phyloP scores from a whole-genome alignment of 2,113 vertebrate genomes.

The Epinephelus lanceolatus region DNA sequence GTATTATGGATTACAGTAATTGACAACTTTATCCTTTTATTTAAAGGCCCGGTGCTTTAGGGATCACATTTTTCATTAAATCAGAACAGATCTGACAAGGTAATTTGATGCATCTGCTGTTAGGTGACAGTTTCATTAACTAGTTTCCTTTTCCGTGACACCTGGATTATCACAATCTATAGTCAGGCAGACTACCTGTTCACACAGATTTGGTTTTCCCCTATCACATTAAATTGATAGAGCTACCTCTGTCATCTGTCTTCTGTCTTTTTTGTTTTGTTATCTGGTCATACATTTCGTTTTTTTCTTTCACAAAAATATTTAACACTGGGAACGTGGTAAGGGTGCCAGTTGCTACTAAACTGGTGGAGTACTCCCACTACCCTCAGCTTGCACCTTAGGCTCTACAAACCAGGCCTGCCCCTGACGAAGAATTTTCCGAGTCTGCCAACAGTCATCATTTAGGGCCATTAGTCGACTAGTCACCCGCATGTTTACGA shows the following conservation, averaged over 20 bases:
- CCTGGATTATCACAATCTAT: constrained; percentile 56
- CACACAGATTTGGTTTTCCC: neutral
- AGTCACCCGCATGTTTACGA: too few species aligned
- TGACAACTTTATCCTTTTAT: constrained; percentile 55
- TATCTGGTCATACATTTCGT: neutral
- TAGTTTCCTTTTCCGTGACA: constrained; percentile 48
- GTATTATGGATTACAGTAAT: constrained; percentile 48
- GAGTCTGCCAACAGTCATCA: too few species aligned
- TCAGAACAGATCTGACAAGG: constrained; percentile 51
- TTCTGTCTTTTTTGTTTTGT: neutral
- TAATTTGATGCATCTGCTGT: constrained; percentile 71
- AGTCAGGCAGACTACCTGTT: constrained; percentile 15
- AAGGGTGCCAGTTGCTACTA: neutral
- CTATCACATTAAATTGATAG: constrained; percentile 7
- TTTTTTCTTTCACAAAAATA: neutral
- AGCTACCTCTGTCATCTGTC: neutral
- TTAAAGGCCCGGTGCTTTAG: constrained; percentile 41
- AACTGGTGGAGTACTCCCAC: neutral
- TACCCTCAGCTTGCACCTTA: neutral
- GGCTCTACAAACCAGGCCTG: neutral
- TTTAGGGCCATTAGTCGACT: too few species aligned
- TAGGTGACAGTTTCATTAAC: constrained; percentile 68
- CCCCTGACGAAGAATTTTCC: too few species aligned
- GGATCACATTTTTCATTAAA: constrained; percentile 64
- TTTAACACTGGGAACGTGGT: neutral